Evolutionary conservation across 2,113 vertebrate genomes (phyloP), one percentile per base, ranked within the genome.

Genomic region (Astatoreochromis straeleni): DNA sequence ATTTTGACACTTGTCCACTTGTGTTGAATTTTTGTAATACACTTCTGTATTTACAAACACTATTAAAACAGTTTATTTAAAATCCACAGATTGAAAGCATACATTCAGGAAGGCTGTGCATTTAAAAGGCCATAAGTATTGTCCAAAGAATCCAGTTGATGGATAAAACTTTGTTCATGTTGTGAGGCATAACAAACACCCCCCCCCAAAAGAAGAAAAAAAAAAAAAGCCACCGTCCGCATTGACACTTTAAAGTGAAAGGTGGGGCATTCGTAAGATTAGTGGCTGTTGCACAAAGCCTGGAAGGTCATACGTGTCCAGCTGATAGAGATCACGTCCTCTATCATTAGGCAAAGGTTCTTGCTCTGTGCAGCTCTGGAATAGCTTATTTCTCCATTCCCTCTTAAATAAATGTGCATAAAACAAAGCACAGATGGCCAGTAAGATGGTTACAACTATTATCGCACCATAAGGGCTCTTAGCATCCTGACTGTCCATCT

Each of bases 401-500:
- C 14, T 47, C 68, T 75, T 75, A 7, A 19, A 47, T 47, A 75
- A 19, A 75, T 14, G 40, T 14, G 24, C 21, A 47, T 2, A 45
- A 75, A 75, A 47, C 14, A 75, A 17, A 47, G 16, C 14, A 17
- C 3, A 17, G 14, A 45, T 24, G 21, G 9, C 14, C 24, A 47
- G 14, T 26, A 75, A 26, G 14, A 75, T 11, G 21, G 24, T 29
- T 29, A 6, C 68, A 29, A 11, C 21, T 47, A 47, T 47, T 47
- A 75, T 29, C 1, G 14, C 68, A 17, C 14, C 12, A 10, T 29
- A 47, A 26, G 1, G 5, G 21, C 3, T 10, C 2, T 42, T 4
- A 6, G 14, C 21, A 0, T 21, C 35, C 12, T 2, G n/a, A n/a
- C 33, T 42, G n/a, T 40, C n/a, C 1, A 9, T 17, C 4, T 29